These are phyloP conservation scores for Eueremaeus valkanovi DNA, from an alignment of 2,888 invertebrate species.

Conservation along the genomic window DNA sequence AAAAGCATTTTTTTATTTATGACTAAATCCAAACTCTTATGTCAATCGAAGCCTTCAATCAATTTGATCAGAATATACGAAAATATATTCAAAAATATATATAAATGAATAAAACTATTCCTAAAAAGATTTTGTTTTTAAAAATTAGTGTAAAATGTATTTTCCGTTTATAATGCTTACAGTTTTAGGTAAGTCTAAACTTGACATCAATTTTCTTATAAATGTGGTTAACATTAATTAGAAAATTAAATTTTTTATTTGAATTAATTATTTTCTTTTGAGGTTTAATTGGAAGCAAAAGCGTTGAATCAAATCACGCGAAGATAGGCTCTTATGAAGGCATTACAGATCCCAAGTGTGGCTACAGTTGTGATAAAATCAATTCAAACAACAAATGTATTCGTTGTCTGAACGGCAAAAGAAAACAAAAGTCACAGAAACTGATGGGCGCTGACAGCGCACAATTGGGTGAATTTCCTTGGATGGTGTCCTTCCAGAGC, in stretches of 20 bases:
- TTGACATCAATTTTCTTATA: conserved; percentile 6
- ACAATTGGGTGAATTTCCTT: neutral
- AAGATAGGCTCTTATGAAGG: conserved; percentile 29
- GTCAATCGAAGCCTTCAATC: too few relatives aligned
- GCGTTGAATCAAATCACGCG: conserved; percentile 7
- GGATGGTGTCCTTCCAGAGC: conserved; percentile 16
- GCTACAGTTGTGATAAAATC: neutral
- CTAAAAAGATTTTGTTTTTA: neutral
- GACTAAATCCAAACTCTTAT: too few relatives aligned
- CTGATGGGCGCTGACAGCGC: conserved; percentile 18
- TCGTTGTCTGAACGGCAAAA: neutral
- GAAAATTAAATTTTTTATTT: neutral
- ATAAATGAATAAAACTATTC: too few relatives aligned
- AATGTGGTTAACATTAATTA: neutral
- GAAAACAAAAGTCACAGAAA: neutral
- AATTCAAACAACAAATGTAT: neutral
- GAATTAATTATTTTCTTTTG: neutral
- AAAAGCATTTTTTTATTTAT: too few relatives aligned
- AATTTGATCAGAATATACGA: too few relatives aligned
- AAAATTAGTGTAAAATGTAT: neutral
- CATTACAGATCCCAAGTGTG: conserved; percentile 8
- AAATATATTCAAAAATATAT: too few relatives aligned
- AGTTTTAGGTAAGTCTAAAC: conserved; percentile 12
- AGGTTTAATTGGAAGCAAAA: neutral
- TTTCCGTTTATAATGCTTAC: neutral